Evolutionary conservation across 2,113 vertebrate genomes (phyloP), one percentile per base, ranked within the genome.

Genomic region (Plestiodon gilberti): DNA sequence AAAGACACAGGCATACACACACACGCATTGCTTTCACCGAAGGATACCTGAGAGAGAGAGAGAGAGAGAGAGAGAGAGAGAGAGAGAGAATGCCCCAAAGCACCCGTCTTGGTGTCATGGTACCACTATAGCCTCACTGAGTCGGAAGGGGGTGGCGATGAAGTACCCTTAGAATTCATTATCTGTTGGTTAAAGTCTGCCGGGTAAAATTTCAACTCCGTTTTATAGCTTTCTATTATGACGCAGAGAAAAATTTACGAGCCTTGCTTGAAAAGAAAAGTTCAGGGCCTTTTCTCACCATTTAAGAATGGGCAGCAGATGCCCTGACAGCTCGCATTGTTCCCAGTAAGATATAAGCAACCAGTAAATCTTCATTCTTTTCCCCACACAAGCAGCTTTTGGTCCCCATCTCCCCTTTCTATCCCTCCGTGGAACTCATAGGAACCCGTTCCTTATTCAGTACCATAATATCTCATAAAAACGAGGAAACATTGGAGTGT

Each of bases 141-240:
- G 83, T 89, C 78, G 14, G 78, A 74, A 75, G 43, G 48, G 78
- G 79, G n/a, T 71, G 69, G 33, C 67, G 59, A 75, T 88, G 87
- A 94, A 91, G 87, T 78, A 90, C 91, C 89, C 91, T 94, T 90
- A 88, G 94, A 95, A 95, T 95, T 95, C 94, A 95, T 95, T 95
- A 96, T 93, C 95, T 93, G 90, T 92, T 91, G 88, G 92, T 92
- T 94, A 95, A 96, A 95, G 94, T 90, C 94, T 94, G 96, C 95
- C 94, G 95, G 95, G 96, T 96, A 95, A 95, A 95, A 96, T 96
- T 95, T 94, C 94, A 93, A 93, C 93, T 94, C 89, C 80, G 91
- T 95, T 95, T 95, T 96, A 94, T 96, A 95, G 94, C 95, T 94
- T 94, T 95, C 95, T 95, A 96, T 95, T 96, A 96, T 89, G 92